A percentile compares a stretch with the other conserved stretches of the same genome.
These are phyloP conservation scores for Ranitomeya variabilis DNA, from an alignment of 2,113 vertebrate species.

Conservation along the genomic window DNA sequence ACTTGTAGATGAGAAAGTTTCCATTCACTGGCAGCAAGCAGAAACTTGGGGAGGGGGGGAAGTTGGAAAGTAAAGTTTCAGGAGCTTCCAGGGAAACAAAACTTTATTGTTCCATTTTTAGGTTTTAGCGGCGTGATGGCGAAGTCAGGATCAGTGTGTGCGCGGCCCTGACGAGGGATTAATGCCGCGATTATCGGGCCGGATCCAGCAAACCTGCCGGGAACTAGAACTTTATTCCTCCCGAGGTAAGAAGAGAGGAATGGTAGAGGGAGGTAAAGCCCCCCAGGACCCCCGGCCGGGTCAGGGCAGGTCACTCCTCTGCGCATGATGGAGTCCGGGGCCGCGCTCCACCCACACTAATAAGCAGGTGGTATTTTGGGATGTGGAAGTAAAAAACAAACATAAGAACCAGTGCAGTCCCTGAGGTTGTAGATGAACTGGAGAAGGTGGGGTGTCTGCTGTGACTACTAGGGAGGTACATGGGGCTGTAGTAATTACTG, in stretches of 20 bases:
- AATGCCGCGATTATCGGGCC: background rate
- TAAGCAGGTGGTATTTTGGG: slow-evolving; percentile 17
- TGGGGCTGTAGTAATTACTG: background rate
- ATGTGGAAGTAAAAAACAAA: background rate
- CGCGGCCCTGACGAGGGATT: slow-evolving; percentile 1
- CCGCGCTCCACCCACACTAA: background rate
- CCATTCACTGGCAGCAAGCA: background rate
- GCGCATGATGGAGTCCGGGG: background rate
- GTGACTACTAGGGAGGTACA: background rate
- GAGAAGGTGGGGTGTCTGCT: background rate
- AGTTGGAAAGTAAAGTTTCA: background rate
- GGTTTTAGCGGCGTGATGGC: background rate
- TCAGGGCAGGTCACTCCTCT: background rate
- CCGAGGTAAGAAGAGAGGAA: background rate
- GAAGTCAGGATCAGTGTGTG: background rate
- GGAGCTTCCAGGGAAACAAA: background rate
- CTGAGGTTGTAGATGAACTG: no score
- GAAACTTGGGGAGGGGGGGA: background rate
- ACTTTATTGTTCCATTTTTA: background rate
- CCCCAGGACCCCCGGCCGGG: background rate
- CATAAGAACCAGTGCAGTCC: background rate
- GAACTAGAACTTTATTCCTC: background rate
- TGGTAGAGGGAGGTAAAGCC: background rate
- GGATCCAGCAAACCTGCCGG: background rate
- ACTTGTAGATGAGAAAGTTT: background rate